Evolutionary conservation across 2,797 vertebrate species (phyloP).

Genomic region (Hephaestus fuliginosus): DNA sequence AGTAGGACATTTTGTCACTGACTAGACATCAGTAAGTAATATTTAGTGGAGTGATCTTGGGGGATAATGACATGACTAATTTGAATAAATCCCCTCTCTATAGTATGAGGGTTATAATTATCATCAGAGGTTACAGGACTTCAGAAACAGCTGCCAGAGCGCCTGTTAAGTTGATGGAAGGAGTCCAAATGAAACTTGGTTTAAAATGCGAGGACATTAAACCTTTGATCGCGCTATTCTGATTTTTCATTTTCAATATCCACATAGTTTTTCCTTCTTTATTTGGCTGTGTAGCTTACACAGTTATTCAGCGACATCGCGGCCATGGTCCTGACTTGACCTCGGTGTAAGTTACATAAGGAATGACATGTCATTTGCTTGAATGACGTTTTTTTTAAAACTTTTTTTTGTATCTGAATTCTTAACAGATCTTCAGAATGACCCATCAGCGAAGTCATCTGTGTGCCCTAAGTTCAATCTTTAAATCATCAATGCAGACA

Average conservation of each 20-base stretch:
- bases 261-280: not conserved
- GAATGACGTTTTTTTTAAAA: not conserved
- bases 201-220: conserved; percentile 34
- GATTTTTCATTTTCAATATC: conserved; percentile 38
- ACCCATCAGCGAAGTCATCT: conserved; percentile 11
- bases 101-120: conserved; percentile 67
- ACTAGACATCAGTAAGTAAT: conserved; percentile 69
- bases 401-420: conserved; percentile 14
- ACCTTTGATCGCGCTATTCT: conserved; percentile 34
- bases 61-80: conserved; percentile 75
- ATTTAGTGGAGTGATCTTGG: conserved; percentile 72
- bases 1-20: conserved; percentile 60
- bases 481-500: conserved; percentile 28
- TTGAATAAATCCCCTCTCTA: conserved; percentile 74
- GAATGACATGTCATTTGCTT: conserved; percentile 21
- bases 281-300: conserved; percentile 14
- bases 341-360: conserved; percentile 25
- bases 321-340: conserved; percentile 11
- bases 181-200: conserved; percentile 53
- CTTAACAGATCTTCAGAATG: conserved; percentile 35
- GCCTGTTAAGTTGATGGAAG: conserved; percentile 57
- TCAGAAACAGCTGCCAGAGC: conserved; percentile 63
- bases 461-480: not conserved
- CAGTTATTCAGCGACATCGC: conserved; percentile 15
- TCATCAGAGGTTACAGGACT: conserved; percentile 63